Evolutionary conservation across 2,797 vertebrate genomes (phyloP).

Genomic region (Coregonus ussuriensis): DNA sequence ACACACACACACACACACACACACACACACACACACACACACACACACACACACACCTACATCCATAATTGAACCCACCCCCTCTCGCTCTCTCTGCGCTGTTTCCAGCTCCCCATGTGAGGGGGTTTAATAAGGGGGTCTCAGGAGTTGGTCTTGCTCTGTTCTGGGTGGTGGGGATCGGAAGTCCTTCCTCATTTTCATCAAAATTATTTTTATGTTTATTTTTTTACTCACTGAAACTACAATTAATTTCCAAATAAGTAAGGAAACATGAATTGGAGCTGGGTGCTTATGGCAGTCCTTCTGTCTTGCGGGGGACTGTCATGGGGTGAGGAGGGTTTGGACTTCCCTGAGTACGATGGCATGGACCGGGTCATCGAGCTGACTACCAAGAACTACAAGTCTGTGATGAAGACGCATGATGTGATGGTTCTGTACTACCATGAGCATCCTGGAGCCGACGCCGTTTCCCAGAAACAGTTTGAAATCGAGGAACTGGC

Average conservation of each 20-base stretch:
- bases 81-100: slow-evolving; percentile 63
- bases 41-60: slow-evolving; percentile 24
- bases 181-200: slow-evolving; percentile 67
- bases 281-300: slow-evolving; percentile 72
- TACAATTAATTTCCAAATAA: slow-evolving; percentile 30
- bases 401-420: slow-evolving; percentile 86
- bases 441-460: slow-evolving; percentile 84
- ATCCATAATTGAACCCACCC: slow-evolving; percentile 67
- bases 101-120: slow-evolving; percentile 65
- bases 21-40: slow-evolving; percentile 14
- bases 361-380: slow-evolving; percentile 86
- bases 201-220: slow-evolving; percentile 24
- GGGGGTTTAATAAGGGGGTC: slow-evolving; percentile 75
- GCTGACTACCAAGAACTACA: slow-evolving; percentile 85
- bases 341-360: slow-evolving; percentile 86
- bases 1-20: slow-evolving; percentile 7
- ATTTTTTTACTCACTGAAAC: slow-evolving; percentile 45
- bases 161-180: slow-evolving; percentile 76
- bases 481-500: slow-evolving; percentile 87
- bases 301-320: slow-evolving; percentile 70
- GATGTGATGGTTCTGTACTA: slow-evolving; percentile 88
- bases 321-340: slow-evolving; percentile 68
- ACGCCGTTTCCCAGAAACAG: slow-evolving; percentile 84
- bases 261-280: slow-evolving; percentile 78
- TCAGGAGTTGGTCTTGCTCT: slow-evolving; percentile 77